Evolutionary conservation across 1,140 invertebrate genomes (phyloP).

Genomic region (Apocrypta bakeri): DNA sequence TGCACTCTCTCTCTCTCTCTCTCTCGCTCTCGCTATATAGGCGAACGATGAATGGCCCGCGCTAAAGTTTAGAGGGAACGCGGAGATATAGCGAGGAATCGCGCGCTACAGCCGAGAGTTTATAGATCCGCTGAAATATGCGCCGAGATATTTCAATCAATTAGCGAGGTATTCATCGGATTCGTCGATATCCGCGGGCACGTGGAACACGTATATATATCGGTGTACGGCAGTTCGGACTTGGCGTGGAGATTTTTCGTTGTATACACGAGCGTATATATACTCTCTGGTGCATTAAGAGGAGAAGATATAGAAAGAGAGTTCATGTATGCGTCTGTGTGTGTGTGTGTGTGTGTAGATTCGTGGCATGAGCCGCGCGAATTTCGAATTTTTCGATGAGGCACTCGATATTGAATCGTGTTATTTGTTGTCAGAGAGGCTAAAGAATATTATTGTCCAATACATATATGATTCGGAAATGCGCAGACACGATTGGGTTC

Average conservation of each 20-base stretch:
- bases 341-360: neutral
- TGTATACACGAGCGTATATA: neutral
- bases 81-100: neutral
- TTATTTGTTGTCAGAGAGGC: neutral
- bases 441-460: no score
- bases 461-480: no score
- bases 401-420: neutral
- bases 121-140: constrained; percentile 30
- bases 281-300: neutral
- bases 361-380: neutral
- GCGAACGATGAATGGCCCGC: neutral
- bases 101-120: neutral
- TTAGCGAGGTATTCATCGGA: constrained; percentile 43
- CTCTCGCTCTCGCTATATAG: neutral
- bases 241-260: neutral
- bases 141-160: constrained; percentile 48
- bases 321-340: neutral
- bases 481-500: no score
- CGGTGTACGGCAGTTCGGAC: neutral
- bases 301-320: neutral
- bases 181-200: constrained; percentile 8
- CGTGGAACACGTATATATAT: neutral
- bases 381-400: constrained; percentile 5
- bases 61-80: neutral
- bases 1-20: neutral